Evolutionary conservation across 2,888 invertebrate genomes (phyloP).

Genomic region (Clepsis dumicolana): DNA sequence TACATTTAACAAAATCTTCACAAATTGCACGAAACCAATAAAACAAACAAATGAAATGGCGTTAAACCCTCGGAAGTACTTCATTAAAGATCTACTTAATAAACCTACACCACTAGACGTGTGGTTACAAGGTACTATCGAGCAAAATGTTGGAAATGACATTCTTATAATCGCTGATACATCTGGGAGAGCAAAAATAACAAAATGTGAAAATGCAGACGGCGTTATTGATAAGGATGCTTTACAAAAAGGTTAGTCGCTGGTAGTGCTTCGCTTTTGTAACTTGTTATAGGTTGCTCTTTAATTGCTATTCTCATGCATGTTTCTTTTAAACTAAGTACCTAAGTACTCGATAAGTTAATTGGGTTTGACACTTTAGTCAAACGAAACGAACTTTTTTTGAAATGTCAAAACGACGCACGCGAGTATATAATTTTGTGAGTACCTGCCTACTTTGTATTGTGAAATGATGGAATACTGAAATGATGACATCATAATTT

Average conservation of each 20-base stretch:
- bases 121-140: slow-evolving; percentile 82
- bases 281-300: neutral
- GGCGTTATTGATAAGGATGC: slow-evolving; percentile 71
- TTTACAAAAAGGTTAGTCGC: slow-evolving; percentile 72
- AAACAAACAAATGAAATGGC: slow-evolving; percentile 54
- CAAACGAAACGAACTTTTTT: no score
- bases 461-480: no score
- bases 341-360: no score
- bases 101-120: slow-evolving; percentile 70
- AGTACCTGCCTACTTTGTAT: no score
- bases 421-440: no score
- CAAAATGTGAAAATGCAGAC: slow-evolving; percentile 74
- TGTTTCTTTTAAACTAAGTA: no score
- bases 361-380: no score
- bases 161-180: slow-evolving; percentile 77
- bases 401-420: no score
- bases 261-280: neutral
- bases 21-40: neutral
- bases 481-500: no score
- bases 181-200: slow-evolving; percentile 74
- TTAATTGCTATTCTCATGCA: neutral
- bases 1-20: no score
- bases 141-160: slow-evolving; percentile 75
- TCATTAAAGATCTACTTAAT: slow-evolving; percentile 69
- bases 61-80: slow-evolving; percentile 69